These are phyloP conservation scores for Drymodes brunneopygia DNA, from an alignment of 2,113 vertebrate species.

Conservation along the genomic window DNA sequence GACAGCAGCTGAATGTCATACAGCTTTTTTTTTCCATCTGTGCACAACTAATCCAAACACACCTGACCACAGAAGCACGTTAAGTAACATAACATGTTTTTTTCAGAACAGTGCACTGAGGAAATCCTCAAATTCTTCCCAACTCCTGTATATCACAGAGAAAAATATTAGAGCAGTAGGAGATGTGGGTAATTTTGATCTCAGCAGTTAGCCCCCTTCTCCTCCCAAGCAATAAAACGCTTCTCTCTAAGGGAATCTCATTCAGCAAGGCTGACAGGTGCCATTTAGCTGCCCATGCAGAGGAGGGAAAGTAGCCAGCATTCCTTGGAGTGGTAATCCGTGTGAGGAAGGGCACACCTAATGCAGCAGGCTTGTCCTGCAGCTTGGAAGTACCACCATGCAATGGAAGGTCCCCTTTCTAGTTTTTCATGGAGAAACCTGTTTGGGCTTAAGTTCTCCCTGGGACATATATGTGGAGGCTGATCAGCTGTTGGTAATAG, in stretches of 20 bases:
- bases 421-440: neutral
- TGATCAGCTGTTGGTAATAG: neutral
- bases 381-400: neutral
- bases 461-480: neutral
- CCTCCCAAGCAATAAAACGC: neutral
- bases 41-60: neutral
- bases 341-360: neutral
- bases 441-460: neutral
- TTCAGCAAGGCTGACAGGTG: neutral
- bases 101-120: neutral
- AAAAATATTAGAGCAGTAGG: neutral
- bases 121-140: neutral
- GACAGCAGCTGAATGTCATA: neutral
- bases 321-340: neutral
- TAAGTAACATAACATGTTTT: neutral
- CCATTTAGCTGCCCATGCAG: neutral
- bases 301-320: neutral
- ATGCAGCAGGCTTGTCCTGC: neutral
- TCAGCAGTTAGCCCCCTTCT: neutral
- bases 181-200: neutral
- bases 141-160: rapidly evolving
- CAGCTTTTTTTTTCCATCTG: neutral
- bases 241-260: neutral
- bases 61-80: neutral
- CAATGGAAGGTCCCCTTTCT: neutral